These are phyloP conservation scores for Gephyroberyx darwinii DNA, from an alignment of 2,797 vertebrate species.

Conservation along the genomic window DNA sequence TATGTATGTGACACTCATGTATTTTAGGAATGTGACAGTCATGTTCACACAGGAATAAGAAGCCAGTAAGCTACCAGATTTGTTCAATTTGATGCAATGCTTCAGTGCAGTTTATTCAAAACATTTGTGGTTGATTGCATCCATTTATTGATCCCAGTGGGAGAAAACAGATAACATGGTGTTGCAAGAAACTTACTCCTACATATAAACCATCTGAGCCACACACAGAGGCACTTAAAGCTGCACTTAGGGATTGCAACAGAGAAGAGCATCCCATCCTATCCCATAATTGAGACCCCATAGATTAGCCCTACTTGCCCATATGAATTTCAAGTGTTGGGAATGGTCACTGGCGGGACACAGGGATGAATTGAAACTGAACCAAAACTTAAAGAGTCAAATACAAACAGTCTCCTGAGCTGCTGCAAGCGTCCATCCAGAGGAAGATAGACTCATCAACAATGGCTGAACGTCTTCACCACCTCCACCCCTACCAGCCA, in stretches of 20 bases:
- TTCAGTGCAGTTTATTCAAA: conserved; percentile 34
- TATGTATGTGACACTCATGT: not conserved
- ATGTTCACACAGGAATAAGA: conserved; percentile 39
- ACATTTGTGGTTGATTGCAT: conserved; percentile 42
- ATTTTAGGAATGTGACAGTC: conserved; percentile 24
- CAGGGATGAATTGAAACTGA: no score
- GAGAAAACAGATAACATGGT: conserved; percentile 32
- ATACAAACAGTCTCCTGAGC: no score
- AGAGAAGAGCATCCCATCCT: no score
- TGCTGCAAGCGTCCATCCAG: no score
- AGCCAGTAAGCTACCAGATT: conserved; percentile 50
- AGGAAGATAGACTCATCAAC: no score
- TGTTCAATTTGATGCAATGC: conserved; percentile 24
- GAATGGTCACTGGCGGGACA: no score
- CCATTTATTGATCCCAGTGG: conserved; percentile 35
- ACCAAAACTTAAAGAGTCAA: no score
- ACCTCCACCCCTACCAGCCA: no score
- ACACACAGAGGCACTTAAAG: conserved; percentile 43
- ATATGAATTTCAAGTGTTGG: no score
- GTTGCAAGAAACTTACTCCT: conserved; percentile 56
- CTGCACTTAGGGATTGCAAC: not conserved
- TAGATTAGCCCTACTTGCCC: not conserved
- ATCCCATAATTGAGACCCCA: not conserved
- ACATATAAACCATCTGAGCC: conserved; percentile 46
- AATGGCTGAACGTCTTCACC: no score